Evolutionary conservation across 2,113 vertebrate species (phyloP).

Genomic region (Climacteris rufus): DNA sequence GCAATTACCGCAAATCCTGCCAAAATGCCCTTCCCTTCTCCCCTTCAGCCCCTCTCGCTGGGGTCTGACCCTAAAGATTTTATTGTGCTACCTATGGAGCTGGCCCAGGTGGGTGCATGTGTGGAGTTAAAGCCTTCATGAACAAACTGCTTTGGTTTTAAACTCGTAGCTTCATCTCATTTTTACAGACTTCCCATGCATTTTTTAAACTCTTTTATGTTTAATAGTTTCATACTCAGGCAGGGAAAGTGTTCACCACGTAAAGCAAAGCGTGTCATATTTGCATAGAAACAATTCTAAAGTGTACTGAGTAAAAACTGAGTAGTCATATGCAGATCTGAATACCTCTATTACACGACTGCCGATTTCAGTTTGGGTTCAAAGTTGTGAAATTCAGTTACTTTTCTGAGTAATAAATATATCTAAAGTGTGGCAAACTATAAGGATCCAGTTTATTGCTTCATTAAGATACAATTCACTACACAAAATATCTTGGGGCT

Average conservation of each 20-base stretch:
- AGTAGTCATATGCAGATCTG: not conserved
- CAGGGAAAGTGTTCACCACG: not conserved
- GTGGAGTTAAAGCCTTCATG: not conserved
- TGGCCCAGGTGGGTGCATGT: not conserved
- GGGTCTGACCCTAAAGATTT: slow-evolving; percentile 8
- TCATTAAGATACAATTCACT: not conserved
- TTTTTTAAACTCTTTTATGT: not conserved
- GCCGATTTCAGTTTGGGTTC: not conserved
- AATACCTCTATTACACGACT: no score
- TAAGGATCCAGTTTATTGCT: not conserved
- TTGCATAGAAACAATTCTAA: rapidly evolving
- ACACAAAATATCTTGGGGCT: not conserved
- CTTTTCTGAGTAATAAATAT: not conserved
- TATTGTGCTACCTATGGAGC: not conserved
- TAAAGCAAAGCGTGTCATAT: not conserved
- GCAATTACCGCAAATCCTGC: rapidly evolving
- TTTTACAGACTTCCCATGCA: rapidly evolving
- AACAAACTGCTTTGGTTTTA: not conserved
- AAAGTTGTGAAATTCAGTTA: not conserved
- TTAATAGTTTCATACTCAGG: not conserved
- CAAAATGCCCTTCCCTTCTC: not conserved
- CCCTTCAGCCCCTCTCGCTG: not conserved
- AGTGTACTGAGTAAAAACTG: not conserved
- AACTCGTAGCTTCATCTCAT: not conserved
- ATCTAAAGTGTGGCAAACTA: not conserved